phyloP scores from a whole-genome alignment of 1,140 invertebrate species.

The Mamestra configurata region DNA sequence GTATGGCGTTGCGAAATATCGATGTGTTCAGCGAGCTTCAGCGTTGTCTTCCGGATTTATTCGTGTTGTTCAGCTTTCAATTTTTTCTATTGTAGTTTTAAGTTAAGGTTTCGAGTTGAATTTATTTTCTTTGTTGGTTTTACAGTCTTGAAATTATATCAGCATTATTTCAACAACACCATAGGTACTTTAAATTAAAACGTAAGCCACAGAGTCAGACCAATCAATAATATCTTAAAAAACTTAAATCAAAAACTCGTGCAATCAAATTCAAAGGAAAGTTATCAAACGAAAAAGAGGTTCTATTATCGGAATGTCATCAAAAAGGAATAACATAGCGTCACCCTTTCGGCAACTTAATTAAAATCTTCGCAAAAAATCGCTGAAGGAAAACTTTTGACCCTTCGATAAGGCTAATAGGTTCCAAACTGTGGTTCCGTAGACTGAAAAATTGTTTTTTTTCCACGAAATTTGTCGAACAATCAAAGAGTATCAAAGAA shows the following conservation, averaged over 20 bases:
- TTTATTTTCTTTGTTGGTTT: not conserved
- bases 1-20: constrained; percentile 35
- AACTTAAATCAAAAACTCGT: constrained; percentile 35
- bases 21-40: constrained; percentile 32
- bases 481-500: constrained; percentile 44
- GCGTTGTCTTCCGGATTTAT: constrained; percentile 11
- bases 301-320: constrained; percentile 51
- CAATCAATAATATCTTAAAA: constrained; percentile 41
- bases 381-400: constrained; percentile 6
- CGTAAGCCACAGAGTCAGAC: not conserved
- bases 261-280: constrained; percentile 42
- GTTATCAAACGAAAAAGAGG: constrained; percentile 37
- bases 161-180: not conserved
- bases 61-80: constrained; percentile 36
- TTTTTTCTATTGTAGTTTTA: constrained; percentile 40
- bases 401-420: constrained; percentile 49
- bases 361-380: constrained; percentile 52
- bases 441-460: constrained; percentile 34
- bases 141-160: not conserved
- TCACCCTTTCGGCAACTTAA: constrained; percentile 52
- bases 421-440: constrained; percentile 22
- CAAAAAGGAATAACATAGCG: constrained; percentile 48
- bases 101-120: not conserved
- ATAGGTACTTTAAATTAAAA: not conserved
- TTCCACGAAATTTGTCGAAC: constrained; percentile 43